Conservation (phyloP, 2,888 invertebrate genomes). For the Lacanobia oleracea region DNA sequence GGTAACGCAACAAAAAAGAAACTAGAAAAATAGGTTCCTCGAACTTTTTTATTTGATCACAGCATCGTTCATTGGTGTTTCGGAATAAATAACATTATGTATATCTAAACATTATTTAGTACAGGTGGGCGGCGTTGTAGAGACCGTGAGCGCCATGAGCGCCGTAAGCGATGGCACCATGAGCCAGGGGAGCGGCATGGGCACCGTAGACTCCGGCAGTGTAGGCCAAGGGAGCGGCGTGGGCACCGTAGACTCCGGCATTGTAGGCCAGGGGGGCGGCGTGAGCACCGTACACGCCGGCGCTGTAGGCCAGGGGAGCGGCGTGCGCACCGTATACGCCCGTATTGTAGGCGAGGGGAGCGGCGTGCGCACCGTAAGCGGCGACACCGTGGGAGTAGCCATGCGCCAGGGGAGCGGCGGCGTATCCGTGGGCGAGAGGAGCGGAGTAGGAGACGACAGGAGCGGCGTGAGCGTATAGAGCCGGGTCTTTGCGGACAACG, state of each 20-base stretch:
- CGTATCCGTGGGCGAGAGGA: constrained; percentile 62
- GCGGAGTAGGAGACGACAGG: constrained; percentile 66
- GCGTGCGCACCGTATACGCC: constrained; percentile 59
- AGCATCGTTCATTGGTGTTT: constrained; percentile 55
- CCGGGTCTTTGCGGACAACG: constrained; percentile 88
- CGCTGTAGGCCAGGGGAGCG: constrained; percentile 31
- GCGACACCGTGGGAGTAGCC: constrained; percentile 70
- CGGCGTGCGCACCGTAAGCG: constrained; percentile 42
- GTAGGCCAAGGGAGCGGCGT: constrained; percentile 46
- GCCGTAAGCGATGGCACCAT: constrained; percentile 59
- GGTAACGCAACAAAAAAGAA: not conserved
- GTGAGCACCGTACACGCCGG: constrained; percentile 28
- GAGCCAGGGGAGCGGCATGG: constrained; percentile 43
- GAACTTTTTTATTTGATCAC: constrained; percentile 62
- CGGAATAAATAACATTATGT: constrained; percentile 57
- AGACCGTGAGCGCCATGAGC: constrained; percentile 59
- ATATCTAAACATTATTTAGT: constrained; percentile 51
- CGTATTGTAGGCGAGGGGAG: constrained; percentile 42
- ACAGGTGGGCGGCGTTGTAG: constrained; percentile 59
- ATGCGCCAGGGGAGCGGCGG: constrained; percentile 70
- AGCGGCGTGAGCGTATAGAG: constrained; percentile 75
- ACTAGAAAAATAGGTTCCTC: constrained; percentile 27
- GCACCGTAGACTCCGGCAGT: constrained; percentile 47
- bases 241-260: constrained; percentile 9
- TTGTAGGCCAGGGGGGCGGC: constrained; percentile 18